Conservation (phyloP, 2,888 invertebrate genomes). For the Ectemnius lituratus region DNA sequence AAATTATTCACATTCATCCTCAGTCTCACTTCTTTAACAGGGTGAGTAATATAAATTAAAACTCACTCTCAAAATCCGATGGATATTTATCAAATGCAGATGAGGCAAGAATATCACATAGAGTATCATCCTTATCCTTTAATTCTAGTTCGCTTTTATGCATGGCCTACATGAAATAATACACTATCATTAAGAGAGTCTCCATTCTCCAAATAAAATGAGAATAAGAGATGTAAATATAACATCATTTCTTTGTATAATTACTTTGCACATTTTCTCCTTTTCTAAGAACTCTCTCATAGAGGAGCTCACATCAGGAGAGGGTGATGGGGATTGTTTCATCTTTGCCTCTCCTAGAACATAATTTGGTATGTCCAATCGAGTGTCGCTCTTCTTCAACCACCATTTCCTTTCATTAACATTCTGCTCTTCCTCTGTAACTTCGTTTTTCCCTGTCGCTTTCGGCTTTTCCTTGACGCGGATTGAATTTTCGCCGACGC, state of each 20-base stretch:
- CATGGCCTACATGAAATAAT: constrained; percentile 49
- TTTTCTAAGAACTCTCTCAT: constrained; percentile 74
- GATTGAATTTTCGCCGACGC: constrained; percentile 69
- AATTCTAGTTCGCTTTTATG: constrained; percentile 62
- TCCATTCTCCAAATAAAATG: not conserved
- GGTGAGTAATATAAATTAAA: not conserved
- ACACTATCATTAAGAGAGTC: constrained; percentile 2
- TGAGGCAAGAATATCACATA: constrained; percentile 72
- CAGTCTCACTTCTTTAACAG: no score
- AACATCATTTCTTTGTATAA: not conserved
- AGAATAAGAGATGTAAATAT: no score
- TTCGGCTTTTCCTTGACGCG: constrained; percentile 66
- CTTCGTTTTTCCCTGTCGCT: constrained; percentile 30
- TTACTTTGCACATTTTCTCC: constrained; percentile 73
- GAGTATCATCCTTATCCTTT: constrained; percentile 70
- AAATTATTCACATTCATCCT: constrained; percentile 3
- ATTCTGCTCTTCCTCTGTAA: constrained; percentile 17
- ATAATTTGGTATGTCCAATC: constrained; percentile 50
- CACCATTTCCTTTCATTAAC: constrained; percentile 64
- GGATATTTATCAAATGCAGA: constrained; percentile 73
- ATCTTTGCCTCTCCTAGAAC: constrained; percentile 46
- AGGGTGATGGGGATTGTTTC: constrained; percentile 55
- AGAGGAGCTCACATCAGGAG: constrained; percentile 70
- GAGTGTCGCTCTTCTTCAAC: constrained; percentile 67
- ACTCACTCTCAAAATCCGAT: constrained; percentile 74